phyloP scores from a whole-genome alignment of 2,113 vertebrate species.

The Microtus richardsoni region DNA sequence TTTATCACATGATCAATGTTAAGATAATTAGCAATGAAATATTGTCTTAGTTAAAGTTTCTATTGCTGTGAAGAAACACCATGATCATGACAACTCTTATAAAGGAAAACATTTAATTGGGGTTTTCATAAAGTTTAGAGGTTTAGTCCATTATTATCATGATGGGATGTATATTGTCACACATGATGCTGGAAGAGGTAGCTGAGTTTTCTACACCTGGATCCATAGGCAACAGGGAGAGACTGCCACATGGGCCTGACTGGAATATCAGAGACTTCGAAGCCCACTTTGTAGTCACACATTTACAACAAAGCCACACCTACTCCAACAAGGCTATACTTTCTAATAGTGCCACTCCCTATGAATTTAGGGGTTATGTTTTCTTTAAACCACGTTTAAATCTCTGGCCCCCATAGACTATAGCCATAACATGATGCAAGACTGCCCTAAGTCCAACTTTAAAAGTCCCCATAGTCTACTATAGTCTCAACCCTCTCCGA shows the following conservation, averaged over 20 bases:
- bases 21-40: not conserved
- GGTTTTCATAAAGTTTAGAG: not conserved
- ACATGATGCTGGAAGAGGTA: not conserved
- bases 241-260: not conserved
- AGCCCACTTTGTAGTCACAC: not conserved
- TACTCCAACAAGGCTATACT: not conserved
- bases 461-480: not conserved
- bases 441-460: not conserved
- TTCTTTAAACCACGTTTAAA: not conserved
- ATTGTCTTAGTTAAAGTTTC: not conserved
- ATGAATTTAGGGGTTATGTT: not conserved
- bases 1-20: not conserved
- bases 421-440: not conserved
- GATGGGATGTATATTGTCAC: not conserved
- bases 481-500: not conserved
- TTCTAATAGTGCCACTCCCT: not conserved
- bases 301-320: not conserved
- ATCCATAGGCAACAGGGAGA: not conserved
- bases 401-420: not conserved
- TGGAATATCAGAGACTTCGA: not conserved
- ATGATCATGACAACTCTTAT: not conserved
- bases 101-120: not conserved
- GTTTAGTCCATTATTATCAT: not conserved
- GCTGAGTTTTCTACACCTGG: not conserved
- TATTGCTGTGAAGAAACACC: not conserved